A percentile compares a stretch with the other conserved stretches of the same genome.
Conservation (phyloP, 2,888 invertebrate species). For the Yponomeuta malinellus region DNA sequence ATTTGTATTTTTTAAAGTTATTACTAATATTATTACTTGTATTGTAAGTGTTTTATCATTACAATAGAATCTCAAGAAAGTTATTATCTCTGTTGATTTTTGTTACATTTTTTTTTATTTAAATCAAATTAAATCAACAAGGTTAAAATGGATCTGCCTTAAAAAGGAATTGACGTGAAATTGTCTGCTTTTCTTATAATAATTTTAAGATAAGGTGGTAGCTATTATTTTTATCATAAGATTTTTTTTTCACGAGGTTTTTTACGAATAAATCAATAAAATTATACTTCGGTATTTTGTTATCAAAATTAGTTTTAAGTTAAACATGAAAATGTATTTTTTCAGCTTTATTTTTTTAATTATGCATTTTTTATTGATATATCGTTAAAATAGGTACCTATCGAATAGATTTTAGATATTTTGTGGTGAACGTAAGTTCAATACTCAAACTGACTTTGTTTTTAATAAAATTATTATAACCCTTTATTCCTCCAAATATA, state of each 20-base stretch:
- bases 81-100: background rate
- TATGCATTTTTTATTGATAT: slow-evolving; percentile 19
- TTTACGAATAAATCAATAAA: slow-evolving; percentile 8
- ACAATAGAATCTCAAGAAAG: background rate
- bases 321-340: slow-evolving; percentile 24
- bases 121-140: background rate
- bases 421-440: slow-evolving; percentile 17
- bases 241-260: background rate
- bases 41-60: slow-evolving; percentile 9
- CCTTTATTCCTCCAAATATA: slow-evolving; percentile 21
- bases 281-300: slow-evolving; percentile 17
- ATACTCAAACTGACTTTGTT: slow-evolving; percentile 27
- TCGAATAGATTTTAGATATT: slow-evolving; percentile 13
- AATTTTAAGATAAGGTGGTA: slow-evolving; percentile 21
- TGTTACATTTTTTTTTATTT: background rate
- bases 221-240: slow-evolving; percentile 20
- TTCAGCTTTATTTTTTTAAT: slow-evolving; percentile 28
- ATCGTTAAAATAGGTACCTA: slow-evolving; percentile 16
- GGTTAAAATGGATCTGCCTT: background rate
- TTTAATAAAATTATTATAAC: slow-evolving; percentile 18
- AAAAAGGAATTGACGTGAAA: no score
- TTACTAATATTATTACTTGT: slow-evolving; percentile 12
- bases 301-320: slow-evolving; percentile 14
- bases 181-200: background rate
- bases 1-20: slow-evolving; percentile 6